Percentiles rank a stretch among this genome's conserved stretches.
Conservation (phyloP, 2,797 vertebrate species). For the Danio aesculapii region DNA sequence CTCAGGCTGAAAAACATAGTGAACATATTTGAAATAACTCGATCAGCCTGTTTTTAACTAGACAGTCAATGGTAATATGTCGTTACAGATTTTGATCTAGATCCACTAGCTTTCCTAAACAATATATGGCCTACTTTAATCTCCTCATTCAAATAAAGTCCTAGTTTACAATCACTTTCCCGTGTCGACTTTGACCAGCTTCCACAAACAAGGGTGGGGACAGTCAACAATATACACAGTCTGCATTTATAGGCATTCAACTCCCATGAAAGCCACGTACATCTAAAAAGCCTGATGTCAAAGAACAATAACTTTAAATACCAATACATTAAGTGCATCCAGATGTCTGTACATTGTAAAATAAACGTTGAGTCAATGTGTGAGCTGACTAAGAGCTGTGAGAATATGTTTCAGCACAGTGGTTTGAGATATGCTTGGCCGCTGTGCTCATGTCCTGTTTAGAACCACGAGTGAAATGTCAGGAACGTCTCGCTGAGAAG, state of each 20-base stretch:
- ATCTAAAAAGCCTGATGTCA: neutral
- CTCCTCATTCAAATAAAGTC: neutral
- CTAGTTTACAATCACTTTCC: conserved; percentile 20
- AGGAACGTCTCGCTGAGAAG: conserved; percentile 52
- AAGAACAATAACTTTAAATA: neutral
- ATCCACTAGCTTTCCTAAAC: neutral
- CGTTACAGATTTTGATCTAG: neutral
- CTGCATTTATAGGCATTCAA: neutral
- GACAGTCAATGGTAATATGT: neutral
- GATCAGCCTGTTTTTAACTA: neutral
- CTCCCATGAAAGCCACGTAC: neutral
- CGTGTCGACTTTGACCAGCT: conserved; percentile 56
- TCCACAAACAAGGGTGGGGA: conserved; percentile 50
- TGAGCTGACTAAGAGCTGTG: conserved; percentile 38
- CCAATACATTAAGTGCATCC: neutral
- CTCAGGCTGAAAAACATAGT: conserved; percentile 20
- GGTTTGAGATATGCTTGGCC: neutral
- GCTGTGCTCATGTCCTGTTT: conserved; percentile 46
- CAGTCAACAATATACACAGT: neutral
- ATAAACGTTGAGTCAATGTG: neutral
- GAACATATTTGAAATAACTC: conserved; percentile 31
- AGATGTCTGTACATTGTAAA: neutral
- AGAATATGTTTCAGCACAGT: conserved; percentile 3
- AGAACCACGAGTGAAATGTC: conserved; percentile 58
- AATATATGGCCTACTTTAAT: neutral